Base-by-base conservation (phyloP, 1,140 invertebrate species). In the Drosophila miranda region DNA sequence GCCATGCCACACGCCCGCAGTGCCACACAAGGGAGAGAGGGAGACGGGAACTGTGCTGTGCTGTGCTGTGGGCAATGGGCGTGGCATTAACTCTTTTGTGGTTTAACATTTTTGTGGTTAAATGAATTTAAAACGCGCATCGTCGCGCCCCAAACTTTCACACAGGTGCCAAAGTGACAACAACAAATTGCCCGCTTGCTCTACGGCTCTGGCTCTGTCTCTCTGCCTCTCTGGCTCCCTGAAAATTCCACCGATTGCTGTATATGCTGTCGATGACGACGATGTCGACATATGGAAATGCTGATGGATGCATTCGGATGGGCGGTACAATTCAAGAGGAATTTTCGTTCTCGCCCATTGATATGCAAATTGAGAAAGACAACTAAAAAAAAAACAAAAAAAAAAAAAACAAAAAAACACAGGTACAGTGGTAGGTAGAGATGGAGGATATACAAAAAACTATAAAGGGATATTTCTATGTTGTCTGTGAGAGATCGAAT, bases 51-150 rank as follows among this genome's bases (percentile, higher is more conserved):
- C 4, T 23, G 4, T 23, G 23, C 7, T 30, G 28, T 8, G 28
- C 28, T 38, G 11, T 5, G 42, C 42, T 41, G 26, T 50, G 58
- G 23, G 46, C 55, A 59, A 64, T 66, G 81, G 81, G 82, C 74
- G 81, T 84, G 81, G 81, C 81, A 86, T 86, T 86, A 86, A 86
- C 83, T 79, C 81, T 81, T 68, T 86, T 87, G 81, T 81, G 81
- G 81, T 74, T 75, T 84, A 84, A 84, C 81, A 84, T 84, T 86
- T 84, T 84, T 86, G 81, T 80, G 81, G 81, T 86, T 81, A 86
- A 86, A 86, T 87, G 82, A 86, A 86, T 86, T 87, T 86, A 81
- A 87, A 86, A 81, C 62, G 78, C 55, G 68, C 81, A 80, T 58
- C 57, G 52, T 56, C 45, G 58, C 63, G 78, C 68, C 49, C 54